Conservation (phyloP, 1,140 invertebrate genomes). For the Trichogramma pretiosum region DNA sequence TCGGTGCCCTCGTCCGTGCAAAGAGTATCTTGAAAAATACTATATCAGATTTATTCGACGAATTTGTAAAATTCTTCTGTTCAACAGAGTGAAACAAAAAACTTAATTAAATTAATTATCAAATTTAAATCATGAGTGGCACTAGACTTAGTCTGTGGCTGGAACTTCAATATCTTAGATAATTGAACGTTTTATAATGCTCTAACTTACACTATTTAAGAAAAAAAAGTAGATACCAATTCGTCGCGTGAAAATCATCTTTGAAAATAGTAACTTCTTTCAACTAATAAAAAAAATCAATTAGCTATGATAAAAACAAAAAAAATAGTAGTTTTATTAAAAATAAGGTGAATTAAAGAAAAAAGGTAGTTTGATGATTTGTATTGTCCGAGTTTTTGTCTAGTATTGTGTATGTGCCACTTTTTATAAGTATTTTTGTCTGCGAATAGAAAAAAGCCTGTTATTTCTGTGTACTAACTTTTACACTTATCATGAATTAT, state of each 20-base stretch:
- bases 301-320: slow-evolving; percentile 19
- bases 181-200: slow-evolving; percentile 39
- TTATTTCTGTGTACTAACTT: slow-evolving; percentile 41
- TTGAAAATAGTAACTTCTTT: slow-evolving; percentile 20
- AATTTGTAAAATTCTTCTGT: too few relatives aligned
- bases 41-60: too few relatives aligned
- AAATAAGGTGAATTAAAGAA: slow-evolving; percentile 18
- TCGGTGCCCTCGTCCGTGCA: slow-evolving; percentile 25
- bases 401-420: slow-evolving; percentile 43
- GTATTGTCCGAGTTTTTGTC: slow-evolving; percentile 41
- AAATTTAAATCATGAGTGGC: too few relatives aligned
- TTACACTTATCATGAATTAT: slow-evolving; percentile 39
- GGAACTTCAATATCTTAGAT: slow-evolving; percentile 41
- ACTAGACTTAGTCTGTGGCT: slow-evolving; percentile 26
- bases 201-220: slow-evolving; percentile 22
- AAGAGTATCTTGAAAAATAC: too few relatives aligned
- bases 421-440: slow-evolving; percentile 43
- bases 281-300: slow-evolving; percentile 11
- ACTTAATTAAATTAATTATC: too few relatives aligned
- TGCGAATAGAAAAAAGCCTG: slow-evolving; percentile 32
- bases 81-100: too few relatives aligned
- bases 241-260: too few relatives aligned
- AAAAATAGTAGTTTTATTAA: too few relatives aligned
- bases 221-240: slow-evolving; percentile 26
- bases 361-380: slow-evolving; percentile 39